These are phyloP conservation scores for Sipha flava DNA, from an alignment of 1,140 invertebrate species.

Conservation along the genomic window DNA sequence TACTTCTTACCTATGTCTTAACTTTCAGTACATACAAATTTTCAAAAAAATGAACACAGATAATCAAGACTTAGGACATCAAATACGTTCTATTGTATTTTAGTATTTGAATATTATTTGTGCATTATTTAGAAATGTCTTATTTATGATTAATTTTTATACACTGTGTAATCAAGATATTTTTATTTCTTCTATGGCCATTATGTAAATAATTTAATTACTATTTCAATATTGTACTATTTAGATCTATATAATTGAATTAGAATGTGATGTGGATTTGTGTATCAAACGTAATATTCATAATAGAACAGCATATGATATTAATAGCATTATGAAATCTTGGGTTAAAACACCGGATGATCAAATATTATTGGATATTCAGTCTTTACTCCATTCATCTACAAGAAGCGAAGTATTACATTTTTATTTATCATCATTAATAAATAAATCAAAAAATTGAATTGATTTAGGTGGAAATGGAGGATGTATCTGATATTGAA, in stretches of 20 bases:
- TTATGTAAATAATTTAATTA: too few relatives aligned
- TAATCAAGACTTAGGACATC: too few relatives aligned
- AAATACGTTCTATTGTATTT: too few relatives aligned
- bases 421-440: neutral
- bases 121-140: too few relatives aligned
- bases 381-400: conserved; percentile 71
- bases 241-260: conserved; percentile 78
- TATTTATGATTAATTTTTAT: too few relatives aligned
- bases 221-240: too few relatives aligned
- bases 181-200: too few relatives aligned
- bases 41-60: too few relatives aligned
- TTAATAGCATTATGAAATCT: conserved; percentile 61
- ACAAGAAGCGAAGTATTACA: conserved; percentile 54
- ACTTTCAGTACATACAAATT: too few relatives aligned
- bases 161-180: too few relatives aligned
- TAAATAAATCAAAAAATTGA: neutral
- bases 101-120: too few relatives aligned
- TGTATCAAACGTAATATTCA: conserved; percentile 81
- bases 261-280: conserved; percentile 67
- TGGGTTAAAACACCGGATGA: conserved; percentile 70
- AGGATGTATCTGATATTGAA: conserved; percentile 2
- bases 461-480: neutral
- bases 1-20: too few relatives aligned
- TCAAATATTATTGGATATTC: conserved; percentile 63
- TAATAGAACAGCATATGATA: conserved; percentile 66